A percentile compares a stretch with the other conserved stretches of the same genome.
Evolutionary conservation across 2,888 invertebrate genomes (phyloP).

Genomic region (Linyphia triangularis): DNA sequence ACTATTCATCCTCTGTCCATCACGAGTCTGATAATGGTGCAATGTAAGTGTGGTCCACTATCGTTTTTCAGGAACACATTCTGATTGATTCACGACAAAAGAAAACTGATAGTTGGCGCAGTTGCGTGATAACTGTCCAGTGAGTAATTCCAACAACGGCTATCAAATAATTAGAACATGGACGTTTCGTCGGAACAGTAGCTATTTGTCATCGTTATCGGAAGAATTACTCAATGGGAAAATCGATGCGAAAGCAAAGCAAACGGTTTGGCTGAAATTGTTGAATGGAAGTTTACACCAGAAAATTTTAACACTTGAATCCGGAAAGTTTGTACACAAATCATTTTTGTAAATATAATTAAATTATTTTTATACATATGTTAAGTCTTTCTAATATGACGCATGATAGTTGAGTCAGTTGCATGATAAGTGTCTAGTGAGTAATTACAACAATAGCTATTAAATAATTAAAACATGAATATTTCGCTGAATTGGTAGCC

Average conservation of each 20-base stretch:
- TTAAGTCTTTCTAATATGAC: too few relatives aligned
- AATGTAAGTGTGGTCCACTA: slow-evolving; percentile 1
- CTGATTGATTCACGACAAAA: slow-evolving; percentile 35
- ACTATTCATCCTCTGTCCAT: slow-evolving; percentile 1
- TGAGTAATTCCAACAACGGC: slow-evolving; percentile 22
- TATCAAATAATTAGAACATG: slow-evolving; percentile 54
- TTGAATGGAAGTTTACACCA: too few relatives aligned
- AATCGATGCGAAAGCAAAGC: slow-evolving; percentile 30
- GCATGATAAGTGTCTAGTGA: slow-evolving; percentile 32
- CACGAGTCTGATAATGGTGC: slow-evolving; percentile 17
- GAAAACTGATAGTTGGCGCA: slow-evolving; percentile 29
- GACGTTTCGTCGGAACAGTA: slow-evolving; percentile 16
- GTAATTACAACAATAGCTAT: slow-evolving; percentile 23
- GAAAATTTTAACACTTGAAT: too few relatives aligned
- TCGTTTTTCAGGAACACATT: slow-evolving; percentile 47
- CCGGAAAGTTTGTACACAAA: too few relatives aligned
- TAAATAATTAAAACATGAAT: slow-evolving; percentile 41
- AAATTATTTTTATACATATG: too few relatives aligned
- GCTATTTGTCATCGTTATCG: slow-evolving; percentile 46
- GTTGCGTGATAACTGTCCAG: slow-evolving; percentile 37
- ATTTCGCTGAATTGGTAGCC: slow-evolving; percentile 15
- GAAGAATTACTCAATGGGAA: slow-evolving; percentile 18
- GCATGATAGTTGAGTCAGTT: slow-evolving; percentile 3
- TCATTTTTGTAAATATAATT: too few relatives aligned
- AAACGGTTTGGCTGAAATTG: slow-evolving; percentile 19